A percentile compares a stretch with the other conserved stretches of the same genome.
These are phyloP conservation scores for Pipra filicauda DNA, from an alignment of 2,113 vertebrate species.

Conservation along the genomic window DNA sequence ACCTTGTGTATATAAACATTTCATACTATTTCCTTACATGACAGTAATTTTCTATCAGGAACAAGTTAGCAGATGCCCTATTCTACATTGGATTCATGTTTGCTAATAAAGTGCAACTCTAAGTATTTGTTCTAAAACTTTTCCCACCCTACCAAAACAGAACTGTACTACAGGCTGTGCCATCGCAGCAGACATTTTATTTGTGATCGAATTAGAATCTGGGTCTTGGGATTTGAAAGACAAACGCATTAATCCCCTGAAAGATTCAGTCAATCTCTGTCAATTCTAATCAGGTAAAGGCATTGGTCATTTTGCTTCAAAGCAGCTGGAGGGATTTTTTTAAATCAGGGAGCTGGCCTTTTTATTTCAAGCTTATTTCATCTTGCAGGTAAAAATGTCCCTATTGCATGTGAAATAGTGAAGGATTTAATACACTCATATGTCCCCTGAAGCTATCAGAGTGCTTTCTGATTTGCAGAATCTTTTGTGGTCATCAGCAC, in stretches of 20 bases:
- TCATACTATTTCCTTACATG: neutral
- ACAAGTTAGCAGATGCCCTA: neutral
- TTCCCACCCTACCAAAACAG: neutral
- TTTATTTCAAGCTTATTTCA: slow-evolving; percentile 12
- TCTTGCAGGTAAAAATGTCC: neutral
- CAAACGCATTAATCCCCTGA: slow-evolving; percentile 55
- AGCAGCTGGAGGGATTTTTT: neutral
- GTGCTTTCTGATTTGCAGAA: neutral
- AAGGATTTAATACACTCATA: neutral
- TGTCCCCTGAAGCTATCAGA: neutral
- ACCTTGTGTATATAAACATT: neutral
- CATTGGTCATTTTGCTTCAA: slow-evolving; percentile 45
- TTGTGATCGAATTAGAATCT: slow-evolving; percentile 63
- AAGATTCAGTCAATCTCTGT: slow-evolving; percentile 55
- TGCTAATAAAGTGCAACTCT: neutral
- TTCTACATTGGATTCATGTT: neutral
- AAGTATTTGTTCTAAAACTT: neutral
- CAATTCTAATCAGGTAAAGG: slow-evolving; percentile 52
- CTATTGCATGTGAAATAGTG: neutral
- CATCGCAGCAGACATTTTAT: slow-evolving; percentile 13
- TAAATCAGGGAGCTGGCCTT: neutral
- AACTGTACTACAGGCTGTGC: neutral
- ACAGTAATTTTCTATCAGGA: neutral
- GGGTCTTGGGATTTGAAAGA: slow-evolving; percentile 63
- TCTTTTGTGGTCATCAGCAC: neutral